phyloP scores from a whole-genome alignment of 2,888 invertebrate genomes.

The Sarcophaga carnaria region DNA sequence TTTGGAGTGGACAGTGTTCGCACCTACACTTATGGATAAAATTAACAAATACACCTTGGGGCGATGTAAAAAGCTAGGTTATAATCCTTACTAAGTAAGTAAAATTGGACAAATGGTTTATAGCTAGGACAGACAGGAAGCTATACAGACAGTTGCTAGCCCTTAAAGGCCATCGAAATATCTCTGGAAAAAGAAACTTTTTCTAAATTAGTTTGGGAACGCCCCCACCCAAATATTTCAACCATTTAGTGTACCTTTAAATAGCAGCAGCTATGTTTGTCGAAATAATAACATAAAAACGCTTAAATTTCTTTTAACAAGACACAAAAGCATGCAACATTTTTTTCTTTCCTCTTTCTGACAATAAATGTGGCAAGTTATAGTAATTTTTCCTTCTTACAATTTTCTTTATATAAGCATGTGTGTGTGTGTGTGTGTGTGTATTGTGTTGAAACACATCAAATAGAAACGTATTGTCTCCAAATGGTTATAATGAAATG shows the following conservation, averaged over 20 bases:
- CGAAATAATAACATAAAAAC: constrained; percentile 20
- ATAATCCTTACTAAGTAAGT: no score
- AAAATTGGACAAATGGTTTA: no score
- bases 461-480: constrained; percentile 37
- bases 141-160: no score
- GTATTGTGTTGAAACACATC: not conserved
- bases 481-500: constrained; percentile 42
- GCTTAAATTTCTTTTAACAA: constrained; percentile 32
- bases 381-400: not conserved
- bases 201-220: not conserved
- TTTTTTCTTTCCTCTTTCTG: constrained; percentile 15
- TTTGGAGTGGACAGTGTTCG: no score
- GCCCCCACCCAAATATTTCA: not conserved
- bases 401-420: not conserved
- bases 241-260: not conserved
- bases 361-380: constrained; percentile 36
- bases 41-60: no score
- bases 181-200: not conserved
- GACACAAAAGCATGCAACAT: constrained; percentile 21
- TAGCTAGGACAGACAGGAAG: no score
- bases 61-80: no score
- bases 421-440: not conserved
- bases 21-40: no score
- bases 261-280: not conserved
- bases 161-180: not conserved